Percentiles rank a stretch among this genome's conserved stretches.
Conservation (phyloP, 2,113 vertebrate species). For the Oenanthe oenanthe region DNA sequence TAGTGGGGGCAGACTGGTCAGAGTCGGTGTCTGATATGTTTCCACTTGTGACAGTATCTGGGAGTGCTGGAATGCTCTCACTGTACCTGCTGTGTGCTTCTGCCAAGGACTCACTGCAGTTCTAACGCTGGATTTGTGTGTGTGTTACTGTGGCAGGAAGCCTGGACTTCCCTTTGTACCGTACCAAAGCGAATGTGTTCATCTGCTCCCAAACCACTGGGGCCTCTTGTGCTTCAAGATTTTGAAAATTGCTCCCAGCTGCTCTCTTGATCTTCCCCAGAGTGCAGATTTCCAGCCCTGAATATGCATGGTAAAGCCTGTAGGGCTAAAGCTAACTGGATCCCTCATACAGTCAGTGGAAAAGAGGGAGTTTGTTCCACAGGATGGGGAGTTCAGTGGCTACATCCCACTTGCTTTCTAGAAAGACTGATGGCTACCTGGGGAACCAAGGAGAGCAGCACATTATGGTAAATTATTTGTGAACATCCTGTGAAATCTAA, state of each 20-base stretch:
- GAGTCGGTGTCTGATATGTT: constrained; percentile 45
- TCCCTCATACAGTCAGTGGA: fast-evolving
- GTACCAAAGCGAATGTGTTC: not conserved
- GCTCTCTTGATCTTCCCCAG: not conserved
- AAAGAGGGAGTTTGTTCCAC: not conserved
- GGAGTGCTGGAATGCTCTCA: constrained; percentile 41
- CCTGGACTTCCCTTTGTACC: not conserved
- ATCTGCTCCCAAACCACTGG: not conserved
- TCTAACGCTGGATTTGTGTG: not conserved
- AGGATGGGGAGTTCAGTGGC: not conserved
- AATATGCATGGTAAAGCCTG: not conserved
- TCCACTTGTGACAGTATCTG: constrained; percentile 37
- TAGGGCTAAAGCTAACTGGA: not conserved
- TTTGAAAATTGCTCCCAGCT: not conserved
- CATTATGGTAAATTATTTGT: not conserved
- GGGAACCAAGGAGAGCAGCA: not conserved
- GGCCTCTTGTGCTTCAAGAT: not conserved
- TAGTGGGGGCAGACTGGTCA: constrained; percentile 41
- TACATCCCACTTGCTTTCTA: not conserved
- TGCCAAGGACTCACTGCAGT: constrained; percentile 46
- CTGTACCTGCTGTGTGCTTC: constrained; percentile 40
- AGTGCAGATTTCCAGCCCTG: not conserved
- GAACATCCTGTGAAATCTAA: not conserved
- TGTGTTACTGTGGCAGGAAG: not conserved
- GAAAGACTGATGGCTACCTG: not conserved